Evolutionary conservation across 2,113 vertebrate species (phyloP).

Genomic region (Nyctereutes procyonoides): DNA sequence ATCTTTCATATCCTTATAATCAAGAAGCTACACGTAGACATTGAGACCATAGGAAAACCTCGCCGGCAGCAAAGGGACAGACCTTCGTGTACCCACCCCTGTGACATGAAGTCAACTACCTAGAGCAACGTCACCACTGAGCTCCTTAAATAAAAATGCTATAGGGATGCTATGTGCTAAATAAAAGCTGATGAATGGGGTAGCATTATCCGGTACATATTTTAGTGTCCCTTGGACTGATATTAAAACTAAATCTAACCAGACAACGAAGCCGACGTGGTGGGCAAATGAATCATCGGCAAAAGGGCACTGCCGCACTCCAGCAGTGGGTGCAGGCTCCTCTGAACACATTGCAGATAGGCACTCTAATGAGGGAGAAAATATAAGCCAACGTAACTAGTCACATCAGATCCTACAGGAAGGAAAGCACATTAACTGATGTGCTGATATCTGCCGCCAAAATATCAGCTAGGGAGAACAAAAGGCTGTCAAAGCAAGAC

Average conservation of each 20-base stretch:
- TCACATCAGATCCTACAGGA: conserved; percentile 57
- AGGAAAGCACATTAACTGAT: conserved; percentile 47
- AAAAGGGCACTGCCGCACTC: neutral
- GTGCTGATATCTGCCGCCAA: neutral
- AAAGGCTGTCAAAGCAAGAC: conserved; percentile 64
- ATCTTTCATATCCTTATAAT: neutral
- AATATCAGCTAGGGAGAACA: conserved; percentile 65
- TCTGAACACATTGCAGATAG: conserved; percentile 61
- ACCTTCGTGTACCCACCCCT: neutral
- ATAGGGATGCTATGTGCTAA: neutral
- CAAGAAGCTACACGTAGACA: neutral
- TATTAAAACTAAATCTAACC: conserved; percentile 61
- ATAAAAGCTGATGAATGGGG: neutral
- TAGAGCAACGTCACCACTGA: neutral
- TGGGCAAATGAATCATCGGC: conserved; percentile 46
- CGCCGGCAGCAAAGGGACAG: neutral
- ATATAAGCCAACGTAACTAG: conserved; percentile 59
- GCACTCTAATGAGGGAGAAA: conserved; percentile 70
- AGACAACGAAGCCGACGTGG: neutral
- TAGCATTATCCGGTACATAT: neutral
- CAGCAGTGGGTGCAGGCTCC: neutral
- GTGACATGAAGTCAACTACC: neutral
- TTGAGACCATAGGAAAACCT: neutral
- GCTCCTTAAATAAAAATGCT: neutral
- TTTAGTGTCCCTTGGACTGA: conserved; percentile 24